Conservation (phyloP, 1,140 invertebrate species). For the Musca vetustissima region DNA sequence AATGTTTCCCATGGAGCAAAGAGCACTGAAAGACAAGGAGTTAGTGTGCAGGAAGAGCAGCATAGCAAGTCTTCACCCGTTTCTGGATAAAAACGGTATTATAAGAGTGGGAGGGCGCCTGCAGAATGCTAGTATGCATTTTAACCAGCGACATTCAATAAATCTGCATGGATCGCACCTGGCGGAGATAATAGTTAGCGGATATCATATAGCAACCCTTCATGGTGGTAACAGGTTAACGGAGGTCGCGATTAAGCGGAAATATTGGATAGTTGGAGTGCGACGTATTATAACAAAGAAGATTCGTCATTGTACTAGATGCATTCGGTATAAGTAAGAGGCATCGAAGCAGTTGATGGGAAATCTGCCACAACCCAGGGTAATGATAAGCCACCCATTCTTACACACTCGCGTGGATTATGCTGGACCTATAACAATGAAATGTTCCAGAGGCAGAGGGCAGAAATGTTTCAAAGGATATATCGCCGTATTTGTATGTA, state of each 20-base stretch:
- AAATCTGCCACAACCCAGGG: background rate
- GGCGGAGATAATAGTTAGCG: background rate
- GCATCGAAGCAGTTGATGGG: slow-evolving; percentile 18
- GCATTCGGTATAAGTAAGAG: slow-evolving; percentile 16
- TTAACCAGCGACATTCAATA: background rate
- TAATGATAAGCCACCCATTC: slow-evolving; percentile 30
- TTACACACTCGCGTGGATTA: slow-evolving; percentile 35
- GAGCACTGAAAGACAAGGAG: background rate
- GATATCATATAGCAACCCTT: background rate
- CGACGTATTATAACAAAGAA: slow-evolving; percentile 9
- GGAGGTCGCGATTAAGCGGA: background rate
- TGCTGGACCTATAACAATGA: slow-evolving; percentile 35
- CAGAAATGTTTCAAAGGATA: slow-evolving; percentile 32
- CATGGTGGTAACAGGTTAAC: slow-evolving; percentile 21
- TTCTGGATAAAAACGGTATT: slow-evolving; percentile 33
- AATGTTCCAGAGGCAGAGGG: slow-evolving; percentile 28
- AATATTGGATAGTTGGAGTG: slow-evolving; percentile 25
- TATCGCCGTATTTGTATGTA: slow-evolving; percentile 37
- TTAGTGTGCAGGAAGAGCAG: background rate
- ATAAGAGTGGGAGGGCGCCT: slow-evolving; percentile 40
- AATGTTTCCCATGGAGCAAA: background rate
- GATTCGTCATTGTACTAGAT: slow-evolving; percentile 2
- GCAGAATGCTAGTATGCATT: slow-evolving; percentile 21
- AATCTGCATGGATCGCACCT: background rate
- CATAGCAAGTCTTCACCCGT: slow-evolving; percentile 28